phyloP scores from a whole-genome alignment of 1,140 invertebrate species.

The Drosophila tristis region DNA sequence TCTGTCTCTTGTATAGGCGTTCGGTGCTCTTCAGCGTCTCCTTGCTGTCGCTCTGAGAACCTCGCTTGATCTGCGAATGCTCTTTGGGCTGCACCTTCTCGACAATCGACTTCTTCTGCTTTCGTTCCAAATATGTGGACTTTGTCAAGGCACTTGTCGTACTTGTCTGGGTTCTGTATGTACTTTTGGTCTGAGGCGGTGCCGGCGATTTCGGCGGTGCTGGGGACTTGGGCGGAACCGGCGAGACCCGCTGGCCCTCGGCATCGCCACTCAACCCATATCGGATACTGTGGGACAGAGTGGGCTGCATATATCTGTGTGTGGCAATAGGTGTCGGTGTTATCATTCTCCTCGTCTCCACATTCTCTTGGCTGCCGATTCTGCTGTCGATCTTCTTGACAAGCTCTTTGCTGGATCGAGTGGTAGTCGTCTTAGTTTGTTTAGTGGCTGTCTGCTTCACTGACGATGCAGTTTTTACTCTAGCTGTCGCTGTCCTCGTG shows the following conservation, averaged over 20 bases:
- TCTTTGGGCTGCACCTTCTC: slow-evolving; percentile 40
- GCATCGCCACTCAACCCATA: slow-evolving; percentile 53
- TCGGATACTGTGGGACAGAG: slow-evolving; percentile 70
- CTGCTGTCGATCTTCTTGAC: slow-evolving; percentile 27
- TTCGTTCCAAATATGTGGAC: slow-evolving; percentile 50
- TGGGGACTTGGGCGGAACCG: slow-evolving; percentile 56
- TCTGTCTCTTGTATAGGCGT: slow-evolving; percentile 69
- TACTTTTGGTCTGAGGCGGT: slow-evolving; percentile 43
- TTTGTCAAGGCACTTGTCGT: slow-evolving; percentile 76
- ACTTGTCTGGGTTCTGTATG: slow-evolving; percentile 37
- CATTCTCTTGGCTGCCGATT: slow-evolving; percentile 31
- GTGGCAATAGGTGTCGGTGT: slow-evolving; percentile 55
- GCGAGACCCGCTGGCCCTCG: slow-evolving; percentile 52
- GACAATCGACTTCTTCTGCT: slow-evolving; percentile 40
- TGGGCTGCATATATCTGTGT: slow-evolving; percentile 81
- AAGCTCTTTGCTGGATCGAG: slow-evolving; percentile 41
- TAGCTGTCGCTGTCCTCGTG: slow-evolving; percentile 31
- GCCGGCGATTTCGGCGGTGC: slow-evolving; percentile 67
- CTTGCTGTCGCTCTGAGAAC: slow-evolving; percentile 65
- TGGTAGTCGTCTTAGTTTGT: slow-evolving; percentile 36
- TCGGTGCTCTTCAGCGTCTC: slow-evolving; percentile 65
- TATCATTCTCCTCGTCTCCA: slow-evolving; percentile 29
- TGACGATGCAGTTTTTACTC: slow-evolving; percentile 18
- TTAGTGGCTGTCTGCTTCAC: slow-evolving; percentile 24
- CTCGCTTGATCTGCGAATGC: slow-evolving; percentile 31